Evolutionary conservation across 2,797 vertebrate genomes (phyloP).

Genomic region (Squalus acanthias): DNA sequence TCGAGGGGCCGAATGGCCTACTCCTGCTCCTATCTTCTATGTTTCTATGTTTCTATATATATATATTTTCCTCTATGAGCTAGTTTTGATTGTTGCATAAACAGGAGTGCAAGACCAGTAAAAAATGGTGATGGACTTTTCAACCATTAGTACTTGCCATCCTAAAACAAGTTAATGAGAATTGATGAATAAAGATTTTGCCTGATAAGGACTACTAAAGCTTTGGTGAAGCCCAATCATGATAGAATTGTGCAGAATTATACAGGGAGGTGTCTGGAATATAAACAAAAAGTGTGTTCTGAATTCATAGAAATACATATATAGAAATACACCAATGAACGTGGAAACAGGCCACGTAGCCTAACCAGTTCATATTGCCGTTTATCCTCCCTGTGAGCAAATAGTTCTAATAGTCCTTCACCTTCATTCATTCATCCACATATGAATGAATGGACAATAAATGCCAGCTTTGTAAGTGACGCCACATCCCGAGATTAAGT

Average conservation of each 20-base stretch:
- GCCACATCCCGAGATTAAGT: no score
- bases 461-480: background rate
- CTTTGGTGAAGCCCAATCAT: background rate
- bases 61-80: background rate
- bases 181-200: background rate
- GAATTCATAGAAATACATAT: background rate
- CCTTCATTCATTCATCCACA: background rate
- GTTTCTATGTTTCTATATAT: no score
- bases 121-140: background rate
- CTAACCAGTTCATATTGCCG: background rate
- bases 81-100: background rate
- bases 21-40: no score
- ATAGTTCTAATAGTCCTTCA: background rate
- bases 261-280: background rate
- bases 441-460: background rate
- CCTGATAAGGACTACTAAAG: background rate
- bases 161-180: background rate
- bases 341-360: background rate
- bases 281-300: background rate
- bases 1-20: no score
- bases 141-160: background rate
- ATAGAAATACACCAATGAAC: background rate
- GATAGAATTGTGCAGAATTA: background rate
- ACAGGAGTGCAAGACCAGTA: background rate
- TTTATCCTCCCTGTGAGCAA: background rate